These are phyloP conservation scores for Drosophila kambysellisi DNA, from an alignment of 2,888 invertebrate genomes.

Conservation along the genomic window DNA sequence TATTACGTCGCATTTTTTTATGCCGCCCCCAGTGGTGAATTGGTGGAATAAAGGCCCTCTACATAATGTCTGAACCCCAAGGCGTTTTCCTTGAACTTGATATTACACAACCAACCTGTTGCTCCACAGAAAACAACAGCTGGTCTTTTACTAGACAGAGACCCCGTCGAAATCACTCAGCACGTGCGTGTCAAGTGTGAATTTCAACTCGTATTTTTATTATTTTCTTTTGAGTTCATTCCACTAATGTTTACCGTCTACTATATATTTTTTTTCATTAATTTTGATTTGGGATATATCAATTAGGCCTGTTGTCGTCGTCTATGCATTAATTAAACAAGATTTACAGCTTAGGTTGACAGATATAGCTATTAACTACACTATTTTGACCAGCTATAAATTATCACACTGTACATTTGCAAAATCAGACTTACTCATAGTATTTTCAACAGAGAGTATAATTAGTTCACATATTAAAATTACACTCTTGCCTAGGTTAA, in stretches of 20 bases:
- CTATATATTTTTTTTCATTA: neutral
- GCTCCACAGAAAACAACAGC: constrained; percentile 29
- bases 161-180: constrained; percentile 30
- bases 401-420: neutral
- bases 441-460: constrained; percentile 2
- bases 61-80: constrained; percentile 39
- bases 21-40: constrained; percentile 21
- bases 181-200: constrained; percentile 63
- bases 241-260: neutral
- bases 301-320: constrained; percentile 27
- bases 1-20: constrained; percentile 52
- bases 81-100: constrained; percentile 80
- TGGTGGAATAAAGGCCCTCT: constrained; percentile 16
- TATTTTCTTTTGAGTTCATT: neutral
- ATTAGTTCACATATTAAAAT: neutral
- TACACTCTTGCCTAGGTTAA: neutral
- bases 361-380: neutral
- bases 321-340: constrained; percentile 43
- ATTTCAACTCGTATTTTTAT: constrained; percentile 24
- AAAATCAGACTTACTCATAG: neutral
- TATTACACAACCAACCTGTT: constrained; percentile 56
- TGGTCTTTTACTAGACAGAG: constrained; percentile 12
- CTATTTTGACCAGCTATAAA: neutral
- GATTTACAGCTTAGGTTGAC: constrained; percentile 26
- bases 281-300: constrained; percentile 29